Evolutionary conservation across 30 jellyfish, hydroid and myxozoan genomes (phyloP), one percentile per base, ranked within the genome.

Genomic region (Chironex yamaguchii): DNA sequence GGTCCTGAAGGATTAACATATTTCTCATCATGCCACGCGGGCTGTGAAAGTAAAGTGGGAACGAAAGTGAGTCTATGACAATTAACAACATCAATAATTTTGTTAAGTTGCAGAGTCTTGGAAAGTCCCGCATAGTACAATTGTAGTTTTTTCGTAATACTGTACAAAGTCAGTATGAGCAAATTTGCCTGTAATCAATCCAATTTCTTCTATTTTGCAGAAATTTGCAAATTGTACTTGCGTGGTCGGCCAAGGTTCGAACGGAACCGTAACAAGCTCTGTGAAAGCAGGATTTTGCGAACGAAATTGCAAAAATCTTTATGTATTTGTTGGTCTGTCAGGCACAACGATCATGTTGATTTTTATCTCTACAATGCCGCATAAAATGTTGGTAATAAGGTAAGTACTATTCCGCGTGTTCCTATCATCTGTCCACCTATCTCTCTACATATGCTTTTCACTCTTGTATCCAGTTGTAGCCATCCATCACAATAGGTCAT

Each of bases 261-360:
- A 42, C 58, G 17, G 17, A 6, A 17, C 58, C 9, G 17, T 17
- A 6, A 17, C 58, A 9, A 9, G 17, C 13, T 42, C 17, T 17
- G 98, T 96, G 24, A 87, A 81, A 1, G 64, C 64, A 2, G 98
- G 98, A n/a, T 64, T 68, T 69, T 93, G 98, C 52, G 97, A 93
- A 91, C 78, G 91, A 17, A 84, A 77, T 24, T 93, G 98, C 89
- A 93, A 86, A 76, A 93, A 93, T 52, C 62, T 72, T 67, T 22
- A 51, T 11, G 27, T 81, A 33, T 93, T 93, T 65, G 12, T 93
- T 77, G 34, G 67, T 23, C 26, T 62, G 48, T 13, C 67, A 23
- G 52, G 75, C 69, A 11, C 82, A 4, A 35, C 75, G 67, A 67
- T 93, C 1, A 14, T 76, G 26, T 35, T 50, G 1, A 49, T 89